Conservation (phyloP, 2,113 vertebrate genomes). For the Diglossa brunneiventris region DNA sequence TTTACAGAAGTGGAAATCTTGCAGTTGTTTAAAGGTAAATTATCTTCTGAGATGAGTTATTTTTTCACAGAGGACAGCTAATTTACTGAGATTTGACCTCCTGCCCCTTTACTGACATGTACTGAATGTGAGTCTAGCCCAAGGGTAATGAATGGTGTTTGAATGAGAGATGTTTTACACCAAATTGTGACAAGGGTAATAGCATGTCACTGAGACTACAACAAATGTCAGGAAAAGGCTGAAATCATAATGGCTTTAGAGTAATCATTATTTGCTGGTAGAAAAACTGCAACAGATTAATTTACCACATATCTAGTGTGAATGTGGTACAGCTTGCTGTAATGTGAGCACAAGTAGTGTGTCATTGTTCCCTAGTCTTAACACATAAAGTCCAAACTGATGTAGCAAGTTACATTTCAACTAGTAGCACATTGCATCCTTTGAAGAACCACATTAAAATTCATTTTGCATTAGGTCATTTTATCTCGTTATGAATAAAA, state of each 20-base stretch:
- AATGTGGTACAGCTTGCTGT: neutral
- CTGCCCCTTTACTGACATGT: neutral
- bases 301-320: neutral
- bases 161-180: slow-evolving; percentile 48
- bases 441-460: slow-evolving; percentile 8
- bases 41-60: slow-evolving; percentile 11
- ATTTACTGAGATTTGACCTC: slow-evolving; percentile 43
- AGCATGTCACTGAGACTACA: slow-evolving; percentile 39
- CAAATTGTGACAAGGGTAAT: slow-evolving; percentile 55
- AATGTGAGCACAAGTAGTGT: neutral
- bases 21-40: slow-evolving; percentile 9
- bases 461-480: neutral
- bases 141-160: slow-evolving; percentile 24
- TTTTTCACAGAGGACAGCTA: slow-evolving; percentile 26
- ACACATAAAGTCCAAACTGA: neutral
- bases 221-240: slow-evolving; percentile 33
- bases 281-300: slow-evolving; percentile 14
- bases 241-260: slow-evolving; percentile 18
- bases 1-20: neutral
- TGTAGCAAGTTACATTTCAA: neutral
- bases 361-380: neutral
- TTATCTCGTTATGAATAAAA: neutral
- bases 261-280: slow-evolving; percentile 2
- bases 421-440: neutral
- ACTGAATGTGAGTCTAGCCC: slow-evolving; percentile 3